phyloP scores from a whole-genome alignment of 1,140 invertebrate species.

The Leptestheria dahalacensis region DNA sequence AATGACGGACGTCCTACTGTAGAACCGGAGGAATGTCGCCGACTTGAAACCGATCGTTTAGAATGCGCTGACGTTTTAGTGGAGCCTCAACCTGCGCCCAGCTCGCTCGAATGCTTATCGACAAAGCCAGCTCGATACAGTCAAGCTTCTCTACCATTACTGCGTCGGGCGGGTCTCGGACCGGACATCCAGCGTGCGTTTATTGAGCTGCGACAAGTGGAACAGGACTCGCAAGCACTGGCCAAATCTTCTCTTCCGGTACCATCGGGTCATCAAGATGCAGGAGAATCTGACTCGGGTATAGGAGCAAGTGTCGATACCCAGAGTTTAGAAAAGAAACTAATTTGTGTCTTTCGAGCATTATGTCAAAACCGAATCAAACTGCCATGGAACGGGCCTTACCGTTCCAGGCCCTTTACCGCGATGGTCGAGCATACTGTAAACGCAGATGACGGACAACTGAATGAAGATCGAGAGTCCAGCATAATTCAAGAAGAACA shows the following conservation, averaged over 20 bases:
- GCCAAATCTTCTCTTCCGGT: not conserved
- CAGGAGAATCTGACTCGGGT: not conserved
- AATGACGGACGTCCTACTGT: no score
- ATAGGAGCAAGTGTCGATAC: not conserved
- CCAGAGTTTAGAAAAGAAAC: not conserved
- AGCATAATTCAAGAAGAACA: no score
- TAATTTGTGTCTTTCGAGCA: not conserved
- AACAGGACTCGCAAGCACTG: not conserved
- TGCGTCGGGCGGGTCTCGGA: conserved; percentile 15
- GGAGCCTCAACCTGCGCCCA: not conserved
- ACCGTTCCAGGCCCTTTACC: not conserved
- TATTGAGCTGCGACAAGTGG: not conserved
- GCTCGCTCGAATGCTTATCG: not conserved
- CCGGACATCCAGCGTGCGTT: conserved; percentile 15
- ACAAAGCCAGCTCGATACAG: not conserved
- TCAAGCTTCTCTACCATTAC: conserved; percentile 11
- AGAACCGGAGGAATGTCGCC: no score
- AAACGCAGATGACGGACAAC: no score
- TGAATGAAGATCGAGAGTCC: no score
- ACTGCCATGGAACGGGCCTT: not conserved
- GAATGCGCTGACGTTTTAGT: not conserved
- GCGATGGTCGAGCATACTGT: no score
- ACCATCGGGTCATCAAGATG: conserved; percentile 6
- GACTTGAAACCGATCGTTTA: no score
- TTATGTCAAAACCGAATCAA: not conserved